Evolutionary conservation across 2,113 vertebrate genomes (phyloP).

Genomic region (Psilopsiagon aurifrons): DNA sequence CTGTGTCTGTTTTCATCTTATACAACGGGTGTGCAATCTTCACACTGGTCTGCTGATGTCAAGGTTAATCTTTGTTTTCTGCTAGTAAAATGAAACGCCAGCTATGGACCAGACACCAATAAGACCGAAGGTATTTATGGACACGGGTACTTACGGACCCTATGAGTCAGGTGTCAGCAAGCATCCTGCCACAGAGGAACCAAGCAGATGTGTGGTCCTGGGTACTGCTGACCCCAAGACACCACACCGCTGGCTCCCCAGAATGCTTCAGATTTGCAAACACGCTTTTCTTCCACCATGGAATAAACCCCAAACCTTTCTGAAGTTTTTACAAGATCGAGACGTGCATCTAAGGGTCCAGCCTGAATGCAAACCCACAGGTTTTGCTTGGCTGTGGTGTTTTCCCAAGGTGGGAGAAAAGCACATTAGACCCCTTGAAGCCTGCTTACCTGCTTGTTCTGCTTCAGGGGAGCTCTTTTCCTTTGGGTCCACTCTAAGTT

Average conservation of each 20-base stretch:
- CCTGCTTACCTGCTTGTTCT: neutral
- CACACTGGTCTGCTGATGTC: neutral
- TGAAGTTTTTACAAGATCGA: neutral
- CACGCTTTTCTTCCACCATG: accelerated
- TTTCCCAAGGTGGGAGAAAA: neutral
- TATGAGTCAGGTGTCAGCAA: neutral
- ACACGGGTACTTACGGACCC: neutral
- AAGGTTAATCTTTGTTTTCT: neutral
- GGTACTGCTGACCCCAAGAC: neutral
- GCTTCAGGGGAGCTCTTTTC: neutral
- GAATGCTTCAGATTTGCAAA: neutral
- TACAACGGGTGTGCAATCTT: neutral
- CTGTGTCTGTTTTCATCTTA: neutral
- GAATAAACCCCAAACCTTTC: neutral
- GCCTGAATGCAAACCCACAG: neutral
- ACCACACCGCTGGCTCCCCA: neutral
- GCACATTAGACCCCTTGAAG: neutral
- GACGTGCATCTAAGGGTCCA: accelerated
- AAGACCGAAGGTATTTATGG: neutral
- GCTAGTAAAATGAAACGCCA: neutral
- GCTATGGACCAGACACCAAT: neutral
- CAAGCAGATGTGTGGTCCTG: neutral
- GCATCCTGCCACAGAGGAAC: neutral
- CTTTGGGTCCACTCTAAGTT: neutral
- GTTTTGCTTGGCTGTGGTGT: neutral